Percentiles rank a stretch among this genome's conserved stretches.
Evolutionary conservation across 92 coral and sea anemone genomes (phyloP).

Genomic region (Zoanthus sansibaricus): DNA sequence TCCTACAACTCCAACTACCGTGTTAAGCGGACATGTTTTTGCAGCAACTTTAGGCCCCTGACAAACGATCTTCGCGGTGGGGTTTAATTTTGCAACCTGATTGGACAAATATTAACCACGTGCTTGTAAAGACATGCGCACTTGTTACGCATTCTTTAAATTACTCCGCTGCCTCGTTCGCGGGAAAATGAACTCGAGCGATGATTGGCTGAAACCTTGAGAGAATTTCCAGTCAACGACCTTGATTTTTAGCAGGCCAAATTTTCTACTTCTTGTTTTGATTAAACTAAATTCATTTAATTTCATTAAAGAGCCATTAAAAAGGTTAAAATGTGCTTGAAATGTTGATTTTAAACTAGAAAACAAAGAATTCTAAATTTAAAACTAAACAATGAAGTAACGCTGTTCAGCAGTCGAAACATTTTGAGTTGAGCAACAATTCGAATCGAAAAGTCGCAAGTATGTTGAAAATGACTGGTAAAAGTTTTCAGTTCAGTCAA

Average conservation of each 20-base stretch:
- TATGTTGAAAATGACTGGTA: no score
- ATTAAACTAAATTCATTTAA: neutral
- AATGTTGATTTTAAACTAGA: no score
- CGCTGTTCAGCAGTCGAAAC: no score
- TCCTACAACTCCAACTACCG: conserved; percentile 58
- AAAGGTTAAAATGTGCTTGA: neutral
- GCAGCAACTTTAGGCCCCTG: conserved; percentile 95
- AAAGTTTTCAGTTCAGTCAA: no score
- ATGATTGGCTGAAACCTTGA: conserved; percentile 76
- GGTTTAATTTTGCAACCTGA: conserved; percentile 97
- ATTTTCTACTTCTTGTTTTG: neutral
- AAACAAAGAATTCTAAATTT: no score
- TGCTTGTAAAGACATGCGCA: conserved; percentile 74
- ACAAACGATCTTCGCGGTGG: conserved; percentile 99
- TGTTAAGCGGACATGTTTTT: conserved; percentile 96
- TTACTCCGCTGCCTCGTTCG: conserved; percentile 98
- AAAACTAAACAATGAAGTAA: no score
- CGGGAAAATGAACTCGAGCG: conserved; percentile 79
- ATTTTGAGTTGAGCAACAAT: no score
- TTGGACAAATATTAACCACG: conserved; percentile 98
- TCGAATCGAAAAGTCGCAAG: no score
- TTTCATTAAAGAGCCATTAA: neutral
- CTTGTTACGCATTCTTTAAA: conserved; percentile 84
- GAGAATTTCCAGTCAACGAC: conserved; percentile 72
- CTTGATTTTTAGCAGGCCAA: neutral